Evolutionary conservation across 2,113 vertebrate genomes (phyloP).

Genomic region (Mesitornis unicolor): DNA sequence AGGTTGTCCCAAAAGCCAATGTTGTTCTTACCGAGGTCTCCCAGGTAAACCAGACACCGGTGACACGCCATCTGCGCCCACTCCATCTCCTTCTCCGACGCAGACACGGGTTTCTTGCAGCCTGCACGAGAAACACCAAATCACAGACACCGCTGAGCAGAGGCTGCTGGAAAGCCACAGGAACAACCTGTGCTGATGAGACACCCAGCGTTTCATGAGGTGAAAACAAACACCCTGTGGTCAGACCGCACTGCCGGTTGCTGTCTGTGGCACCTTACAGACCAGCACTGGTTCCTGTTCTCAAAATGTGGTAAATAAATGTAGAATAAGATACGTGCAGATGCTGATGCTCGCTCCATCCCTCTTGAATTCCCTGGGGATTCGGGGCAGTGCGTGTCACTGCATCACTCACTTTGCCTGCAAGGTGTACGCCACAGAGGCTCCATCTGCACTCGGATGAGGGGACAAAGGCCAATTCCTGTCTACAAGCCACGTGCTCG

Average conservation of each 20-base stretch:
- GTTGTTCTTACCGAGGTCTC: conserved; percentile 88
- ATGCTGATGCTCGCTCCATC: neutral
- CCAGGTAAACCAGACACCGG: conserved; percentile 93
- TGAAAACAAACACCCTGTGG: neutral
- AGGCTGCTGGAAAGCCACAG: neutral
- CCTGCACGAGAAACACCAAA: conserved; percentile 60
- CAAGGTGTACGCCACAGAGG: neutral
- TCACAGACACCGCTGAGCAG: accelerated
- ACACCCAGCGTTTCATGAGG: neutral
- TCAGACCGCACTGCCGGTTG: neutral
- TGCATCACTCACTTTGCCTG: accelerated
- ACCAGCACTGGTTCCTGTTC: neutral
- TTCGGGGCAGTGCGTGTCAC: neutral
- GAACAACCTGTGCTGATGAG: neutral
- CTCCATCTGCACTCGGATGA: neutral
- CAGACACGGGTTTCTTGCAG: conserved; percentile 91
- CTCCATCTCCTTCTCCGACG: conserved; percentile 95
- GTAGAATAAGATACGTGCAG: neutral
- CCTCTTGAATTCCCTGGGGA: neutral
- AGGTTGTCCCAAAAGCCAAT: neutral
- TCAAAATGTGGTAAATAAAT: neutral
- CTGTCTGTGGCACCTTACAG: accelerated
- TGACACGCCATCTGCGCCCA: conserved; percentile 98
- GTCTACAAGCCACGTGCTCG: accelerated
- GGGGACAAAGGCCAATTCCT: neutral